A percentile compares a stretch with the other conserved stretches of the same genome.
Evolutionary conservation across 2,113 vertebrate species (phyloP).

Genomic region (Lipotes vexillifer): DNA sequence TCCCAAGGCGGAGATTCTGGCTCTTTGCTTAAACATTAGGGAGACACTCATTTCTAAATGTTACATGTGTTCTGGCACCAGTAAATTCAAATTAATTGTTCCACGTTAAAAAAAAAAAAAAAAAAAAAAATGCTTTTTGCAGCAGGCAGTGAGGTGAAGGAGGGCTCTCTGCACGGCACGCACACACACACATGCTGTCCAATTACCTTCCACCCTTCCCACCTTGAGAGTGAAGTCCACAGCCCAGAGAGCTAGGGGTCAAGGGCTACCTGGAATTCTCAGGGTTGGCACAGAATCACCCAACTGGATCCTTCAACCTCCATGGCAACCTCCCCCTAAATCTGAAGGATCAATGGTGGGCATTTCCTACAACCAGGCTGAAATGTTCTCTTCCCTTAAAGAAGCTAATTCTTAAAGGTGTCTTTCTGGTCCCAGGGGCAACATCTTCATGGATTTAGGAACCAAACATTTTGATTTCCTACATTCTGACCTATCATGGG

Average conservation of each 20-base stretch:
- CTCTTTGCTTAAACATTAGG: background rate
- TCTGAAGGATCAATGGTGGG: background rate
- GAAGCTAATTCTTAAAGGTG: background rate
- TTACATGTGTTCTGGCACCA: background rate
- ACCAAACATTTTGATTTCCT: background rate
- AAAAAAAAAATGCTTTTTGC: constrained; percentile 80
- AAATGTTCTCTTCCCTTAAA: background rate
- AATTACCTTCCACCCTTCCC: constrained; percentile 86
- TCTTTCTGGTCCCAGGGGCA: background rate
- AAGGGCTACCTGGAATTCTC: background rate
- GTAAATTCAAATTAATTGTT: background rate
- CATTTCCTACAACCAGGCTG: background rate
- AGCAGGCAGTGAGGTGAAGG: constrained; percentile 38
- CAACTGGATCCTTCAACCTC: background rate
- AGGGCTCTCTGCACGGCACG: background rate
- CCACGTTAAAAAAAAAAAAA: too few species aligned
- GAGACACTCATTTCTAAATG: background rate
- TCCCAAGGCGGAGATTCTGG: background rate
- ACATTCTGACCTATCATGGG: background rate
- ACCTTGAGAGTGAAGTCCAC: constrained; percentile 84
- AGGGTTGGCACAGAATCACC: background rate
- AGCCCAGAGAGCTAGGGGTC: constrained; percentile 81
- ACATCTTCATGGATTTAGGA: background rate
- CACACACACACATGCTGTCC: constrained; percentile 76
- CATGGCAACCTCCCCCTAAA: background rate